A percentile compares a stretch with the other conserved stretches of the same genome.
Evolutionary conservation across 2,888 invertebrate species (phyloP).

Genomic region (Leptopterna dolabrata): DNA sequence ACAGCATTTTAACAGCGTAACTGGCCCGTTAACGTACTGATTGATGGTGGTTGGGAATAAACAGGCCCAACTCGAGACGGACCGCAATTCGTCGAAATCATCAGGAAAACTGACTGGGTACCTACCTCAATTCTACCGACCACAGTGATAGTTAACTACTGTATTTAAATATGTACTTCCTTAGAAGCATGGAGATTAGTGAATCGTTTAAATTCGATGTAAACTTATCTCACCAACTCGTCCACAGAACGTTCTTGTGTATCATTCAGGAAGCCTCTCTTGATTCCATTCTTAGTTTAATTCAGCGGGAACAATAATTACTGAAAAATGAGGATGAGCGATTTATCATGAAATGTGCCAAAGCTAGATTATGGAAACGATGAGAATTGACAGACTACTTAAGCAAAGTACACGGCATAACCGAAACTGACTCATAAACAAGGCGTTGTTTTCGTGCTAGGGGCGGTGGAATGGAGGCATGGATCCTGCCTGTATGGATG

Average conservation of each 20-base stretch:
- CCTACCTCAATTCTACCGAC: too few relatives aligned
- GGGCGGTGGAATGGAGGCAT: not conserved
- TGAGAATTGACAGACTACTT: not conserved
- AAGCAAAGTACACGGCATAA: not conserved
- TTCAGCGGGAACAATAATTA: not conserved
- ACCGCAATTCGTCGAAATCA: too few relatives aligned
- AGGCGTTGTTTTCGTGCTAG: not conserved
- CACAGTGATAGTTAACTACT: too few relatives aligned
- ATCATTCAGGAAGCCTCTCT: not conserved
- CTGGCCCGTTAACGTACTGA: too few relatives aligned
- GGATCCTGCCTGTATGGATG: too few relatives aligned
- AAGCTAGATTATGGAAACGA: not conserved
- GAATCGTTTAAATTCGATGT: too few relatives aligned
- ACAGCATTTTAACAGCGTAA: too few relatives aligned
- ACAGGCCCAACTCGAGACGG: too few relatives aligned
- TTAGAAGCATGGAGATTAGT: too few relatives aligned
- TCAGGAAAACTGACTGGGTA: too few relatives aligned
- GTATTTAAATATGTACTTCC: too few relatives aligned
- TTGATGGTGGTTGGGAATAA: too few relatives aligned
- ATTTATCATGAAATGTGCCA: not conserved
- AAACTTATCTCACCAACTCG: not conserved
- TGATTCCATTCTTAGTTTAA: not conserved
- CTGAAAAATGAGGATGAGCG: not conserved
- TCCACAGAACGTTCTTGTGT: not conserved
- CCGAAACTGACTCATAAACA: not conserved